phyloP scores from a whole-genome alignment of 1,140 invertebrate species.

The Trichonephila clavata region DNA sequence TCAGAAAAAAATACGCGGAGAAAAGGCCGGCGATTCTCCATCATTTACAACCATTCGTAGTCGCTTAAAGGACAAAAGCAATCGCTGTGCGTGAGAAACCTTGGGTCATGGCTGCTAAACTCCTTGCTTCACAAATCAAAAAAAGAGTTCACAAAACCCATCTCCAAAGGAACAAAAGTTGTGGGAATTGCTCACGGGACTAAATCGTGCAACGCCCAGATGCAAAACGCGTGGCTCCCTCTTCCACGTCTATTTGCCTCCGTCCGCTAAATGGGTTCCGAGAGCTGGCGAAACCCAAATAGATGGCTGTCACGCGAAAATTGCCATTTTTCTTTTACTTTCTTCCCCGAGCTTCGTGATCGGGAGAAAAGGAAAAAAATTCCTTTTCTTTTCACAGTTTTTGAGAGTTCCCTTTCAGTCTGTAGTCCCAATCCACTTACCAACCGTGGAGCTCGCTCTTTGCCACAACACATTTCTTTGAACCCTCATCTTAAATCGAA shows the following conservation, averaged over 20 bases:
- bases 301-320: neutral
- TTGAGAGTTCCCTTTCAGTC: neutral
- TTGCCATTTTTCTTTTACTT: neutral
- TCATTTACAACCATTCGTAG: no score
- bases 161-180: neutral
- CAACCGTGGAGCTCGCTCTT: neutral
- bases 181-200: neutral
- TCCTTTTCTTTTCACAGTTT: neutral
- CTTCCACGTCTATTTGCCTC: neutral
- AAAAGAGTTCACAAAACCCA: neutral
- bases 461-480: no score
- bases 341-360: neutral
- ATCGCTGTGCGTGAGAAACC: neutral
- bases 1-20: no score
- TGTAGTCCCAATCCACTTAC: neutral
- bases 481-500: no score
- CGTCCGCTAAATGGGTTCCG: neutral
- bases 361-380: neutral
- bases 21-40: no score
- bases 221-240: neutral
- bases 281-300: neutral
- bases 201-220: constrained; percentile 6
- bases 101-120: no score
- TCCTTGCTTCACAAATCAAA: neutral
- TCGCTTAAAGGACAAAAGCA: neutral